phyloP scores from a whole-genome alignment of 2,888 invertebrate species.

The Aphodius sticticus region DNA sequence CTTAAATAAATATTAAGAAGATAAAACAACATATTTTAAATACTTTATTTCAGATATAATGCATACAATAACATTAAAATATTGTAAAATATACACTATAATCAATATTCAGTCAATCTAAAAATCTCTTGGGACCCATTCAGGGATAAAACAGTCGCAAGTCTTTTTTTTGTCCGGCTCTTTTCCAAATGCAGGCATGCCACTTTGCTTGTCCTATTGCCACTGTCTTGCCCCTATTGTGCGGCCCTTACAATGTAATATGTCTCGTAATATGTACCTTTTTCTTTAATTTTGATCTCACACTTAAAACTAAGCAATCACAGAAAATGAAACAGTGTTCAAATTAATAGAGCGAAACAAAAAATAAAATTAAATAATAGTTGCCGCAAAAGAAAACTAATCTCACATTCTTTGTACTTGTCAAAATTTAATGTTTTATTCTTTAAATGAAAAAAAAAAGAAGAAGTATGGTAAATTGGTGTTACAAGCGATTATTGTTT shows the following conservation, averaged over 20 bases:
- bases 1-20: background rate
- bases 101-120: conserved; percentile 37
- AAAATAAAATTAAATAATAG: conserved; percentile 7
- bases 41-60: conserved; percentile 21
- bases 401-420: conserved; percentile 16
- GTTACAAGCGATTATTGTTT: background rate
- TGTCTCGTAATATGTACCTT: background rate
- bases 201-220: no score
- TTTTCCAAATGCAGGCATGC: no score
- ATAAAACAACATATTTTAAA: background rate
- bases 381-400: background rate
- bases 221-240: background rate
- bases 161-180: background rate
- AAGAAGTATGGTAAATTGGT: background rate
- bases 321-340: conserved; percentile 32
- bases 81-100: conserved; percentile 37
- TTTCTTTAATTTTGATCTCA: conserved; percentile 7
- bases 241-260: conserved; percentile 9
- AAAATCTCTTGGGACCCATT: conserved; percentile 30
- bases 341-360: conserved; percentile 13
- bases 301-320: conserved; percentile 35
- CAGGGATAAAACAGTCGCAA: conserved; percentile 24
- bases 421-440: background rate
- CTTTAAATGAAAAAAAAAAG: conserved; percentile 7
- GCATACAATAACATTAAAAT: conserved; percentile 37